A percentile compares a stretch with the other conserved stretches of the same genome.
Evolutionary conservation across 1,140 invertebrate genomes (phyloP).

Genomic region (Globodera ellingtonae): DNA sequence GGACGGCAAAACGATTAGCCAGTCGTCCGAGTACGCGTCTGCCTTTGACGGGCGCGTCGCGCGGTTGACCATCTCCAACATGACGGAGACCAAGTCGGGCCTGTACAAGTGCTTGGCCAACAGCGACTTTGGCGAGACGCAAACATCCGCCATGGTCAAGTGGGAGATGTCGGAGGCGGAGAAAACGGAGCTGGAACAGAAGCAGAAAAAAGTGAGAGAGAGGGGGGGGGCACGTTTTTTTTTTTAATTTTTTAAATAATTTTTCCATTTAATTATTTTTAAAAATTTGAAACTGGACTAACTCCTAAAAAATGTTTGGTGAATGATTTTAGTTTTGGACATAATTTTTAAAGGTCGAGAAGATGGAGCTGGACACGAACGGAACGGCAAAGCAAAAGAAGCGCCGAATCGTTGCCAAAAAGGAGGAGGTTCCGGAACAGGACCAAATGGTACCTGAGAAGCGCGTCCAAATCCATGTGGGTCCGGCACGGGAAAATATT

Average conservation of each 20-base stretch:
- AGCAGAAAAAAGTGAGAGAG: background rate
- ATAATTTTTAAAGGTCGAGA: background rate
- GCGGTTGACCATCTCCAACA: slow-evolving; percentile 45
- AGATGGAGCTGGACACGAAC: slow-evolving; percentile 27
- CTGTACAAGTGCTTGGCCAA: slow-evolving; percentile 60
- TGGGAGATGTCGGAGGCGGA: slow-evolving; percentile 44
- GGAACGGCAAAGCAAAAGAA: slow-evolving; percentile 13
- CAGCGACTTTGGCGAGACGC: slow-evolving; percentile 56
- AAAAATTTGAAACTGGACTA: no score
- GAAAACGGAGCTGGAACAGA: slow-evolving; percentile 26
- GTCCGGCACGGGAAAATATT: background rate
- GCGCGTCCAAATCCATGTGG: slow-evolving; percentile 36
- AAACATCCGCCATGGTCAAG: slow-evolving; percentile 60
- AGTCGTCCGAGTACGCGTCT: slow-evolving; percentile 48
- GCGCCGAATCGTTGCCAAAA: slow-evolving; percentile 25
- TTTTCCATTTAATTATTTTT: background rate
- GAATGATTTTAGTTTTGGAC: background rate
- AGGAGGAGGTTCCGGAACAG: slow-evolving; percentile 12
- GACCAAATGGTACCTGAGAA: slow-evolving; percentile 47
- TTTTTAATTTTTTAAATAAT: background rate
- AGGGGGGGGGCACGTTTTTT: no score
- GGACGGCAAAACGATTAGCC: slow-evolving; percentile 47
- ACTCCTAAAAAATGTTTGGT: no score
- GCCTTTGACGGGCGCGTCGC: slow-evolving; percentile 57
- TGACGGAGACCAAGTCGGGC: slow-evolving; percentile 54